Base-by-base conservation (phyloP, 2,113 vertebrate genomes). In the Alexandromys fortis region DNA sequence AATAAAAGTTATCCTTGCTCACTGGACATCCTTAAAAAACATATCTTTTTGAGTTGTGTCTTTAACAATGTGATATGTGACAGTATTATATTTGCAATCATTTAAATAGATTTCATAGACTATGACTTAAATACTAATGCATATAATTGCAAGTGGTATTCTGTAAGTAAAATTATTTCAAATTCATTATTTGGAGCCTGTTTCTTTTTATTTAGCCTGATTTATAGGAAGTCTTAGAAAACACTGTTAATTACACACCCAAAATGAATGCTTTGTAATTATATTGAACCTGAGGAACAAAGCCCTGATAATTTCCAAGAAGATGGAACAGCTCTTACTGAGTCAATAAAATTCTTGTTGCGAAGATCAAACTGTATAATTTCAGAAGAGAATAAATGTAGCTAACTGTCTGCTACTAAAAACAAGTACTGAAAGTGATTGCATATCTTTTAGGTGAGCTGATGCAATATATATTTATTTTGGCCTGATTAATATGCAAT, bases 271-370 rank as follows among this genome's bases (percentile, higher is more conserved):
- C 58, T 77, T 94, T 82, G 49, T 30, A 93, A 92, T 55, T 78
- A 8, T 78, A 8, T 65, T 8, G 3, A 92, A 35, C 42, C 52
- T 83, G 12, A 91, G 89, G 89, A 89, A 22, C 35, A 87, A 94
- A 87, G 68, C 10, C 9, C 76, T 94, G 73, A 91, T 92, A 92
- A 95, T 94, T 58, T 96, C 47, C 67, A 49, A 87, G 42, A 96
- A 91, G 77, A 90, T 55, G 0, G 89, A 96, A 45, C 17, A 90
- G 8, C 6, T 72, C 13, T 86, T 90, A 96, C 17, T 58, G 91
- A 92, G 90, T 91, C 87, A 92, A 94, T 86, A 70, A n/a, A 94
- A 42, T 47, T 72, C 30, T 42, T 93, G 68, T 65, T 58, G 30
- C 68, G 55, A 97, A 89, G 35, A 49, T 91, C 30, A 92, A 90